Evolutionary conservation across 1,140 invertebrate genomes (phyloP).

Genomic region (Drosophila orena): DNA sequence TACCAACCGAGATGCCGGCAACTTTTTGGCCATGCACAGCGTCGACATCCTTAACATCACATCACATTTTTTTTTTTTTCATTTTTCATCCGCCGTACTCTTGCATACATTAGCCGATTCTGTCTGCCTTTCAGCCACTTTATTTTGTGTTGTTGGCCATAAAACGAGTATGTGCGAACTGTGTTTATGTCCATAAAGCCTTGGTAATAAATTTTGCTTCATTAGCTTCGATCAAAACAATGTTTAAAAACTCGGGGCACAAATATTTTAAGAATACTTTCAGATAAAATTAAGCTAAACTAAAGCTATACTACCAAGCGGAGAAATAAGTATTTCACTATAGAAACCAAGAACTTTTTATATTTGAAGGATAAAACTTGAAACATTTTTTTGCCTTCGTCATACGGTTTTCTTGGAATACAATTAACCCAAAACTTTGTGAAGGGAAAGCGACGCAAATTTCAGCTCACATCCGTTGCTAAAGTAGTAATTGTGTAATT

Average conservation of each 20-base stretch:
- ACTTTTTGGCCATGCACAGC: slow-evolving; percentile 50
- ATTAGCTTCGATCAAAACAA: slow-evolving; percentile 41
- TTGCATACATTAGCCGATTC: slow-evolving; percentile 67
- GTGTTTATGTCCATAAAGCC: slow-evolving; percentile 61
- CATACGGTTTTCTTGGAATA: background rate
- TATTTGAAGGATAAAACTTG: background rate
- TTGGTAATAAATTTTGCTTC: slow-evolving; percentile 63
- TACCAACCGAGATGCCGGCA: slow-evolving; percentile 24
- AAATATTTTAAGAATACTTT: slow-evolving; percentile 3
- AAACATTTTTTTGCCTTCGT: background rate
- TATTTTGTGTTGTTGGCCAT: slow-evolving; percentile 52
- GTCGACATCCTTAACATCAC: slow-evolving; percentile 5
- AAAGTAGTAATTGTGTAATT: slow-evolving; percentile 37
- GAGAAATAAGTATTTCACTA: too few relatives aligned
- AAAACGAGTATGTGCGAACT: slow-evolving; percentile 65
- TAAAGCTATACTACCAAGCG: too few relatives aligned
- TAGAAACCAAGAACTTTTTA: background rate
- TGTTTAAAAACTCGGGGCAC: slow-evolving; percentile 7
- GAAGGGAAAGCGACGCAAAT: background rate
- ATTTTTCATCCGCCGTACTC: background rate
- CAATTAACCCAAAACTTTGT: background rate
- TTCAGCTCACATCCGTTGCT: slow-evolving; percentile 25
- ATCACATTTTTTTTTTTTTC: background rate
- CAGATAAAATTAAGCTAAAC: too few relatives aligned
- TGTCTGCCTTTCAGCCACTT: slow-evolving; percentile 41